Evolutionary conservation across 53 echinoderm and acorn worm genomes (phyloP), one percentile per base, ranked within the genome.

Genomic region (Holothuria scabra): DNA sequence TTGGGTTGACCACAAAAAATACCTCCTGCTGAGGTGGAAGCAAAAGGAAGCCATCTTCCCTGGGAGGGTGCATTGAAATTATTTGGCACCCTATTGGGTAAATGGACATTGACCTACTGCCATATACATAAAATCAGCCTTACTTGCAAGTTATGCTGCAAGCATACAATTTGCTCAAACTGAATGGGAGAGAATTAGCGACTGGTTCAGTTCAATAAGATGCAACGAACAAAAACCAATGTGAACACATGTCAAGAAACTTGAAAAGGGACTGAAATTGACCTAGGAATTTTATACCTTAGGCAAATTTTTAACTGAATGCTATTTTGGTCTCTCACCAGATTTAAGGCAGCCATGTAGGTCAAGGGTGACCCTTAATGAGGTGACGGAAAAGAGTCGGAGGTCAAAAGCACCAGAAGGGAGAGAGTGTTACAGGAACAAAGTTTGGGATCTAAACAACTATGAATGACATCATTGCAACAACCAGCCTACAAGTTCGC

Each of bases 31-130:
- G 69, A n/a, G 69, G 38, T 41, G 21, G 12, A 69, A 69, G 11
- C 41, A 34, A 37, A 41, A 69, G 10, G 44, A 69, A 69, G 18
- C 35, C 31, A 65, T 31, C 31, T 31, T 28, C 65, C 28, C 34
- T n/a, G 13, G 22, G 21, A 34, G 69, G 11, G 20, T 41, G 41
- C n/a, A 37, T 69, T 13, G 16, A 34, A 30, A 37, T 69, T 18
- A 22, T 34, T 22, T 11, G 69, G 10, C 44, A 30, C 69, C 69
- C 44, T 34, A 69, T 18, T 21, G 35, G 44, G 44, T 41, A 34
- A 69, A 69, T 69, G 69, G 69, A 69, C 69, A 69, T 9, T 41
- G 69, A 69, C 34, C 69, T 69, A 34, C 41, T 34, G 21, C 4
- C 34, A 16, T 16, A 52, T 52, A 52, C 14, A 52, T 16, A 8